Evolutionary conservation across 2,888 invertebrate genomes (phyloP).

Genomic region (Scaptomyza reducta): DNA sequence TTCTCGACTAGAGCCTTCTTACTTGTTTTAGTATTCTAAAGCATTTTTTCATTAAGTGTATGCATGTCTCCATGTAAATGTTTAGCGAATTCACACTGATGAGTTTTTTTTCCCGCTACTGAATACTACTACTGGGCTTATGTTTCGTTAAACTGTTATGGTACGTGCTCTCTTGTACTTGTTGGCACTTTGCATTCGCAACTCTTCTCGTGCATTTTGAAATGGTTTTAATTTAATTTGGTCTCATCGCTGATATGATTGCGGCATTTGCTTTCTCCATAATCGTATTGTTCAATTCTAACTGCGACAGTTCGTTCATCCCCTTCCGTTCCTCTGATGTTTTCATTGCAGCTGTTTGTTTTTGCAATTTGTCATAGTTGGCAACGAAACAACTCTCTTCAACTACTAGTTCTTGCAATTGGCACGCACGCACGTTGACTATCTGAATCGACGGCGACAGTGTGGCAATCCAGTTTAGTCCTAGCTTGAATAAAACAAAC

Average conservation of each 20-base stretch:
- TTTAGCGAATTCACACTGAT: constrained; percentile 48
- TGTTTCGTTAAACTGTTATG: constrained; percentile 18
- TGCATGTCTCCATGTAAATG: constrained; percentile 32
- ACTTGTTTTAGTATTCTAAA: too few relatives aligned
- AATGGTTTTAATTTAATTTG: constrained; percentile 38
- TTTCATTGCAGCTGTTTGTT: constrained; percentile 16
- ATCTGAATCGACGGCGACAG: constrained; percentile 9
- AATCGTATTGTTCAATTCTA: constrained; percentile 9
- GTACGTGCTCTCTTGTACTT: constrained; percentile 30
- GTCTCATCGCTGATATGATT: constrained; percentile 11
- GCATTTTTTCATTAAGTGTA: not conserved
- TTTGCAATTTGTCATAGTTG: constrained; percentile 25
- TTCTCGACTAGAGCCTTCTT: too few relatives aligned
- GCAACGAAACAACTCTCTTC: constrained; percentile 6
- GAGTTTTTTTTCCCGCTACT: not conserved
- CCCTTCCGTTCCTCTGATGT: not conserved
- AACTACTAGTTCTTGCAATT: constrained; percentile 9
- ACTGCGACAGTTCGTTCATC: not conserved
- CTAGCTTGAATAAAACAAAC: not conserved
- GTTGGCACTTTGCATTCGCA: constrained; percentile 20
- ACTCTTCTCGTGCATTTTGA: constrained; percentile 28
- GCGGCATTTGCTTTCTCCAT: constrained; percentile 18
- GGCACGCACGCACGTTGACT: constrained; percentile 26
- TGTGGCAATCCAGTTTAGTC: not conserved
- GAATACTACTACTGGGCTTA: not conserved